Conservation (phyloP, 2,797 vertebrate genomes). For the Luscinia megarhynchos region DNA sequence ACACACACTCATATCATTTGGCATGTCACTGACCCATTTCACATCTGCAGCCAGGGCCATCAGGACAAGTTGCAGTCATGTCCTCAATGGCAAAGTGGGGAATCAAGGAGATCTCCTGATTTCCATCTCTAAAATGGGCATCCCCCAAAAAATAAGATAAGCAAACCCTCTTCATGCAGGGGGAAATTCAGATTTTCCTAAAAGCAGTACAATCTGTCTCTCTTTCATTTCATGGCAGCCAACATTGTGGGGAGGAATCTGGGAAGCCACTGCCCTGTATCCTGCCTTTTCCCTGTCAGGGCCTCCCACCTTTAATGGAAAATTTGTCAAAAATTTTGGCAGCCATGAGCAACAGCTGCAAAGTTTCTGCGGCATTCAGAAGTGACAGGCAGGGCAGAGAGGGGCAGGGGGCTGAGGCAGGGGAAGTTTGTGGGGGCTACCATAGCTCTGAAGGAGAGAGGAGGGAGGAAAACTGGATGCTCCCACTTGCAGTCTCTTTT, state of each 20-base stretch:
- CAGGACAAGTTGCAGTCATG: background rate
- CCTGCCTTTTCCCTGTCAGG: background rate
- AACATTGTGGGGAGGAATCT: background rate
- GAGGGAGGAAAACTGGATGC: background rate
- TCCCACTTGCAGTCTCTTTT: background rate
- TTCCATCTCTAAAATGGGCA: background rate
- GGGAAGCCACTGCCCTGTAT: background rate
- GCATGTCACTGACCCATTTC: fast-evolving
- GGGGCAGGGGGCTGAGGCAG: background rate
- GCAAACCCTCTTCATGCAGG: background rate
- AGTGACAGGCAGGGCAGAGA: background rate
- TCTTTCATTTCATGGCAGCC: background rate
- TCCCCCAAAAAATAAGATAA: background rate
- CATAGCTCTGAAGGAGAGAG: background rate
- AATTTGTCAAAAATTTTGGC: background rate
- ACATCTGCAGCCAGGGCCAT: background rate
- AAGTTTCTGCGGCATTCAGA: background rate
- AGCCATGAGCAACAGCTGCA: conserved; percentile 6
- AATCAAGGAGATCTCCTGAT: background rate
- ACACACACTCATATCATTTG: background rate
- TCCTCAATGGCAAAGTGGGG: background rate
- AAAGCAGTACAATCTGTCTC: background rate
- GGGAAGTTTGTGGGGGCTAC: background rate
- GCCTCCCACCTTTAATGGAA: background rate
- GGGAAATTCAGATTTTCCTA: background rate